A percentile compares a stretch with the other conserved stretches of the same genome.
Evolutionary conservation across 2,888 invertebrate genomes (phyloP).

Genomic region (Drosophila formosana): DNA sequence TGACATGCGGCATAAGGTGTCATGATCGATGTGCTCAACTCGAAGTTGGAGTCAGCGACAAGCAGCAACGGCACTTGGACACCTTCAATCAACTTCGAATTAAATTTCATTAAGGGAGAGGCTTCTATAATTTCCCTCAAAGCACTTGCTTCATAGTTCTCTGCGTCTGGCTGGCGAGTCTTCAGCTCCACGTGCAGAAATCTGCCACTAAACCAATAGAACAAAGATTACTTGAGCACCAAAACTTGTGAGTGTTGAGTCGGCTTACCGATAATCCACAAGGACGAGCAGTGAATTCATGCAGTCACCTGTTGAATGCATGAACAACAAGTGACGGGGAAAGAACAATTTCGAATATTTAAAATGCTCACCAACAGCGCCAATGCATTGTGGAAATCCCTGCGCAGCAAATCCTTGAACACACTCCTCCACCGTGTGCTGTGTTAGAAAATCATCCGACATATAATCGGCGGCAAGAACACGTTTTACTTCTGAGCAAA

Average conservation of each 20-base stretch:
- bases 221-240: too few species aligned
- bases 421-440: neutral
- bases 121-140: conserved; percentile 2
- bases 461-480: neutral
- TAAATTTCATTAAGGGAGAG: neutral
- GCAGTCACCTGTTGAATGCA: too few species aligned
- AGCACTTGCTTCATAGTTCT: neutral
- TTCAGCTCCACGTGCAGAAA: conserved; percentile 5
- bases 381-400: conserved; percentile 17
- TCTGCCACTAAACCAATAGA: neutral
- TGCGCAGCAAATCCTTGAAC: neutral
- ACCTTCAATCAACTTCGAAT: neutral
- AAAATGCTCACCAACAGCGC: conserved; percentile 5
- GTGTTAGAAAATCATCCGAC: conserved; percentile 7
- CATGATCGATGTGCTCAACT: conserved; percentile 7
- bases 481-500: conserved; percentile 6
- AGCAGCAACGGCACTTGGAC: neutral
- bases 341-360: too few species aligned
- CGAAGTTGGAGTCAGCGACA: neutral
- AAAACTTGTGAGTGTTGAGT: too few species aligned
- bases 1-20: neutral
- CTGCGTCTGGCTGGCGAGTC: neutral
- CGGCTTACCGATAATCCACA: conserved; percentile 11
- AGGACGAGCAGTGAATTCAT: conserved; percentile 7
- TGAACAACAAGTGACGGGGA: too few species aligned